A percentile compares a stretch with the other conserved stretches of the same genome.
phyloP scores from a whole-genome alignment of 2,797 vertebrate genomes.

The Fistularia commersonii region DNA sequence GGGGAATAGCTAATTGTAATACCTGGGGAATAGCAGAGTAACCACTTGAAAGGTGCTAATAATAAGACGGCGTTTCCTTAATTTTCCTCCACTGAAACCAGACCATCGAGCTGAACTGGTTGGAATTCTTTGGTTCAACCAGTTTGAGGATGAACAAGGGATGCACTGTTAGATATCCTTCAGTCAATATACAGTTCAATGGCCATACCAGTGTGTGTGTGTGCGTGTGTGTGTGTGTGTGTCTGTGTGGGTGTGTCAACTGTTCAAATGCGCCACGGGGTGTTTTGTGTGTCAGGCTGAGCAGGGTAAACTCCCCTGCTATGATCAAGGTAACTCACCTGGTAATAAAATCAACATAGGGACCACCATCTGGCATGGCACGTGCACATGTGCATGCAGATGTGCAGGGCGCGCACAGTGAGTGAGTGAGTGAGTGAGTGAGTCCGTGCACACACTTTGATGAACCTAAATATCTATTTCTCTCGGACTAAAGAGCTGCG shows the following conservation, averaged over 20 bases:
- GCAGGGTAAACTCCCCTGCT: slow-evolving; percentile 15
- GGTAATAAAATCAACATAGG: slow-evolving; percentile 29
- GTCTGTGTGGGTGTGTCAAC: background rate
- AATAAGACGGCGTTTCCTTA: too few relatives aligned
- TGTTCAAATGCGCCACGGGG: slow-evolving; percentile 4
- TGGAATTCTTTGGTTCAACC: too few relatives aligned
- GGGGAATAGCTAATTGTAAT: too few relatives aligned
- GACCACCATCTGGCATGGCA: slow-evolving; percentile 25
- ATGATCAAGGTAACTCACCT: slow-evolving; percentile 44
- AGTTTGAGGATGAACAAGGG: too few relatives aligned
- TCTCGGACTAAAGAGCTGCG: slow-evolving; percentile 28
- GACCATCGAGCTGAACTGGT: too few relatives aligned
- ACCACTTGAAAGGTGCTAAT: too few relatives aligned
- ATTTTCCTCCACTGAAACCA: too few relatives aligned
- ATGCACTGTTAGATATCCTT: too few relatives aligned
- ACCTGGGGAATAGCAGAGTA: too few relatives aligned
- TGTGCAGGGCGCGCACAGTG: slow-evolving; percentile 4
- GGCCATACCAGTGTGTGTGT: slow-evolving; percentile 9
- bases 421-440: slow-evolving; percentile 12
- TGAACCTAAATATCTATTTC: slow-evolving; percentile 43
- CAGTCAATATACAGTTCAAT: too few relatives aligned
- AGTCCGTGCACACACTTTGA: slow-evolving; percentile 14
- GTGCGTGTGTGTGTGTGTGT: too few relatives aligned
- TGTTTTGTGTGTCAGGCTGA: slow-evolving; percentile 14
- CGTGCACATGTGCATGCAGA: slow-evolving; percentile 13